Conservation (phyloP, 2,113 vertebrate genomes). For the Smithornis capensis region DNA sequence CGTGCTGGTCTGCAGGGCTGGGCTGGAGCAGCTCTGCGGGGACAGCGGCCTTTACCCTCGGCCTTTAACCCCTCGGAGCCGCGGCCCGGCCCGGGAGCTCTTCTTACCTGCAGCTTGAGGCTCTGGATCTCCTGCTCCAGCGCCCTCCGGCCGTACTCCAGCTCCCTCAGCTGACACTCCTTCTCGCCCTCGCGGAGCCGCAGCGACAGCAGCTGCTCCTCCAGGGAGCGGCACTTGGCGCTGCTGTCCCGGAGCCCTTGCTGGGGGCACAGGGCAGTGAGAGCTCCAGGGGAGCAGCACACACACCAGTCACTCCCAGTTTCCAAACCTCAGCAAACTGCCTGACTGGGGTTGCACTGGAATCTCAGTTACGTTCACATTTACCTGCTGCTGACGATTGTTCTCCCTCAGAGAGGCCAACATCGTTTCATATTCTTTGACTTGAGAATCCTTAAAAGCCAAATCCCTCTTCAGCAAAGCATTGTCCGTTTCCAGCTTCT, state of each 20-base stretch:
- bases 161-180: conserved; percentile 87
- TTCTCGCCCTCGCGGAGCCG: conserved; percentile 74
- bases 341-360: not conserved
- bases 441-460: conserved; percentile 88
- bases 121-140: conserved; percentile 91
- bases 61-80: too few relatives aligned
- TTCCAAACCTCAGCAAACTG: not conserved
- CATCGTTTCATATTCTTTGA: conserved; percentile 86
- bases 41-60: too few relatives aligned
- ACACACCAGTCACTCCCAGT: too few relatives aligned
- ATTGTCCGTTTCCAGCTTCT: conserved; percentile 87
- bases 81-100: too few relatives aligned
- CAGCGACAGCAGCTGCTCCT: conserved; percentile 78
- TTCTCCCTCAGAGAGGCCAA: conserved; percentile 86
- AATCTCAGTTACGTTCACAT: not conserved
- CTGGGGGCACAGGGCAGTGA: conserved; percentile 57
- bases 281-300: not conserved
- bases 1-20: conserved; percentile 79
- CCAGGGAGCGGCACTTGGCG: conserved; percentile 75
- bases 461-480: conserved; percentile 85
- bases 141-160: conserved; percentile 81
- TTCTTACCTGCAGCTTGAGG: conserved; percentile 89
- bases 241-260: conserved; percentile 80
- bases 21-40: conserved; percentile 65
- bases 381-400: conserved; percentile 91